phyloP scores from a whole-genome alignment of 2,797 vertebrate species.

The Cossypha dichroa region DNA sequence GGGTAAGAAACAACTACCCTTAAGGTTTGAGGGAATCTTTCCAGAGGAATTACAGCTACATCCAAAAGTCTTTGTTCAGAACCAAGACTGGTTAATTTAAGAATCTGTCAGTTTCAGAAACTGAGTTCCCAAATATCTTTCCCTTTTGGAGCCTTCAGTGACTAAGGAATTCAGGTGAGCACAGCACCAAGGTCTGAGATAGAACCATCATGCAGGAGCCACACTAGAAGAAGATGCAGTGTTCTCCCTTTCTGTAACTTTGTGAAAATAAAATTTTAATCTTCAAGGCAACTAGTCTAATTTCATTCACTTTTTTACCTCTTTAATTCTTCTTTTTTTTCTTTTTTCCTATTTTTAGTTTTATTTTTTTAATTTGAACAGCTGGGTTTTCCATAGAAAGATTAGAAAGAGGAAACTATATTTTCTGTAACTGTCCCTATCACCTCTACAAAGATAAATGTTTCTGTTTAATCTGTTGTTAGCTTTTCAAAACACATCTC shows the following conservation, averaged over 20 bases:
- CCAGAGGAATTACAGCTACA: neutral
- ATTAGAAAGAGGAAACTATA: neutral
- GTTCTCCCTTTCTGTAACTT: neutral
- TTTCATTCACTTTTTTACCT: neutral
- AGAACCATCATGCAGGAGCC: fast-evolving
- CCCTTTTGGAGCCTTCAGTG: neutral
- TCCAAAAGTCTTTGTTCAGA: neutral
- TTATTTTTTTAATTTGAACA: neutral
- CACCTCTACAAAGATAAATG: neutral
- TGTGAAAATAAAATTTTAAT: neutral
- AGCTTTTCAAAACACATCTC: neutral
- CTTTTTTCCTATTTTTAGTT: neutral
- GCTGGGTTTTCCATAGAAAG: neutral
- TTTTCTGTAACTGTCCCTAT: neutral
- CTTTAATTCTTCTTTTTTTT: no score
- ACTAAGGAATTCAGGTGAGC: neutral
- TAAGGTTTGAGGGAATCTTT: neutral
- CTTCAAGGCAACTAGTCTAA: neutral
- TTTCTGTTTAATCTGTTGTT: neutral
- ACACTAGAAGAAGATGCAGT: neutral
- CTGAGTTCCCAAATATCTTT: neutral
- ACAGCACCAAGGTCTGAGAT: neutral
- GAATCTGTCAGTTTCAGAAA: neutral
- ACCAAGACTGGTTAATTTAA: neutral
- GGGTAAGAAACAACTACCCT: neutral